phyloP scores from a whole-genome alignment of 2,113 vertebrate genomes.

The Albula goreensis region DNA sequence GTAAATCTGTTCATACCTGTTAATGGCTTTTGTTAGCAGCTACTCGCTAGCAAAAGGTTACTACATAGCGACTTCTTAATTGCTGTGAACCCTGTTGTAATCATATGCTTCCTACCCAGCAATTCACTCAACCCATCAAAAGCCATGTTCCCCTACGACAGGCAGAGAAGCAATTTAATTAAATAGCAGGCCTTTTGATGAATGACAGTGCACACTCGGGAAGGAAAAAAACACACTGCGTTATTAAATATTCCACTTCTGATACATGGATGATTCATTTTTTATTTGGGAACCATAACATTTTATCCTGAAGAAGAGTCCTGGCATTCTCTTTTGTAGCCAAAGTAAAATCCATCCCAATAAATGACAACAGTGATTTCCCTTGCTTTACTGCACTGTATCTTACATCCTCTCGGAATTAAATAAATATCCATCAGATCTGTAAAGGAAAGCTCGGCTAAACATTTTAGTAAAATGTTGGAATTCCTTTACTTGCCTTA shows the following conservation, averaged over 20 bases:
- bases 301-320: constrained; percentile 49
- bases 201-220: constrained; percentile 50
- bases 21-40: constrained; percentile 8
- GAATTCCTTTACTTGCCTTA: no score
- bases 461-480: not conserved
- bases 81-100: constrained; percentile 26
- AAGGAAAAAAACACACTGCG: constrained; percentile 55
- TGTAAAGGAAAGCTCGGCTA: constrained; percentile 5
- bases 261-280: constrained; percentile 58
- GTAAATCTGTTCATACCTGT: not conserved
- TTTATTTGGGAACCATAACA: constrained; percentile 69
- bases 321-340: constrained; percentile 40
- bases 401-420: constrained; percentile 38
- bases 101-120: constrained; percentile 7
- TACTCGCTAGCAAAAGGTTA: not conserved
- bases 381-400: constrained; percentile 23
- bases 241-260: constrained; percentile 63
- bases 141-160: constrained; percentile 6
- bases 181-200: constrained; percentile 40
- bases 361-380: constrained; percentile 67
- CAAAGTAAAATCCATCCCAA: constrained; percentile 50
- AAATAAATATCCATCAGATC: constrained; percentile 8
- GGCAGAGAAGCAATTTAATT: constrained; percentile 58
- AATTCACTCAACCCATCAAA: constrained; percentile 10
- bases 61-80: constrained; percentile 17